Conservation (phyloP, 2,797 vertebrate species). For the Syncerus caffer region DNA sequence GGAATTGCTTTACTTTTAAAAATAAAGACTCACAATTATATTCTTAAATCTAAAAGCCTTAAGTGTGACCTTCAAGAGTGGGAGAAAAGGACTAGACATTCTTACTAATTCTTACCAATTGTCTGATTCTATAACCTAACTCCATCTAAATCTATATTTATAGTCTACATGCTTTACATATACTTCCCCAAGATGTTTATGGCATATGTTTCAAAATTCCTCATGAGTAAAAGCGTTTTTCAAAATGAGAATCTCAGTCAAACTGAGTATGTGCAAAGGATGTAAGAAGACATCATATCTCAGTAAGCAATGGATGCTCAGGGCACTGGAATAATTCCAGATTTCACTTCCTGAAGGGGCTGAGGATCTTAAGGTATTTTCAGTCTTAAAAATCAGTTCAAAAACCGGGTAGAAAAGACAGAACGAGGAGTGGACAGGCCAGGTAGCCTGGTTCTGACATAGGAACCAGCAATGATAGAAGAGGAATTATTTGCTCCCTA, state of each 20-base stretch:
- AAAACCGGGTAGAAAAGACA: background rate
- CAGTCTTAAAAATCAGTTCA: background rate
- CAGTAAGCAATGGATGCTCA: background rate
- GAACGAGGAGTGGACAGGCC: background rate
- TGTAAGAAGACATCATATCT: background rate
- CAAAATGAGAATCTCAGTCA: conserved; percentile 45
- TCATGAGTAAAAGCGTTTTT: background rate
- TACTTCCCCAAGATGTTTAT: background rate
- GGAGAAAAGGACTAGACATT: background rate
- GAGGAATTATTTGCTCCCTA: background rate
- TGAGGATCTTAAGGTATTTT: background rate
- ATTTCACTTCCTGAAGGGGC: background rate
- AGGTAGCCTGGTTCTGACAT: background rate
- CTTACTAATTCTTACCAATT: conserved; percentile 5
- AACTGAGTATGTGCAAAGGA: background rate
- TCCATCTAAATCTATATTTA: background rate
- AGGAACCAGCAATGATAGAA: background rate
- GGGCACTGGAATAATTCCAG: background rate
- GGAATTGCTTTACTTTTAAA: background rate
- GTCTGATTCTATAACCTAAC: conserved; percentile 14
- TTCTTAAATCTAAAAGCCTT: conserved; percentile 7
- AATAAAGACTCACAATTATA: background rate
- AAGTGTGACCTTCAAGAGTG: background rate
- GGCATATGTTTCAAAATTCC: conserved; percentile 9
- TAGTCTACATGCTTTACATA: background rate